Conservation (phyloP, 2,888 invertebrate species). For the Drosophila fungiperda region DNA sequence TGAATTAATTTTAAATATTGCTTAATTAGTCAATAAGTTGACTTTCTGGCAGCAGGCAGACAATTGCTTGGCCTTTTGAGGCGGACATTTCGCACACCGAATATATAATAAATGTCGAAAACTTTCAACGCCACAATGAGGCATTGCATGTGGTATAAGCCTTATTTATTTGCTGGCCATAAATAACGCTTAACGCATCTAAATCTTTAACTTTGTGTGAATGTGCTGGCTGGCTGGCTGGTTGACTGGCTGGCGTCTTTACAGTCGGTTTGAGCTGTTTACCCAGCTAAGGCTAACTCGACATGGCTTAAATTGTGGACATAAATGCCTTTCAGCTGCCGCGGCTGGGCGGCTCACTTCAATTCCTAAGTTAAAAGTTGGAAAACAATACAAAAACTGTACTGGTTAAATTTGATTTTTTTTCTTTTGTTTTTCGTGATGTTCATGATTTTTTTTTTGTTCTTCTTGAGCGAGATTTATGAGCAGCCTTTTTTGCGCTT, state of each 20-base stretch:
- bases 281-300: constrained; percentile 72
- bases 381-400: constrained; percentile 70
- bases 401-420: constrained; percentile 19
- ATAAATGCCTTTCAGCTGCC: constrained; percentile 37
- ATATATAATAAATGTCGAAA: constrained; percentile 75
- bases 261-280: constrained; percentile 63
- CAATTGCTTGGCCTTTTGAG: constrained; percentile 13
- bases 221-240: constrained; percentile 60
- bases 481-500: constrained; percentile 45
- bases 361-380: constrained; percentile 74
- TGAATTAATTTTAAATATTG: constrained; percentile 15
- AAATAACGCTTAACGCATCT: constrained; percentile 81
- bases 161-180: constrained; percentile 79
- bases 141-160: constrained; percentile 81
- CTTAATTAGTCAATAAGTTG: constrained; percentile 53
- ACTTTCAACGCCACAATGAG: constrained; percentile 80
- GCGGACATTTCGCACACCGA: constrained; percentile 32
- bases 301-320: constrained; percentile 71
- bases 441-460: constrained; percentile 35
- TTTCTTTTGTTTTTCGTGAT: neutral
- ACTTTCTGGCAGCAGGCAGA: constrained; percentile 1
- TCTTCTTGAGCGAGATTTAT: constrained; percentile 55
- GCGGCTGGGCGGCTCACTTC: constrained; percentile 37
- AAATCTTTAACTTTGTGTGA: constrained; percentile 77
- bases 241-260: constrained; percentile 14